Percentiles rank a stretch among this genome's conserved stretches.
Evolutionary conservation across 2,888 invertebrate genomes (phyloP).

Genomic region (Tenthredo mesomela): DNA sequence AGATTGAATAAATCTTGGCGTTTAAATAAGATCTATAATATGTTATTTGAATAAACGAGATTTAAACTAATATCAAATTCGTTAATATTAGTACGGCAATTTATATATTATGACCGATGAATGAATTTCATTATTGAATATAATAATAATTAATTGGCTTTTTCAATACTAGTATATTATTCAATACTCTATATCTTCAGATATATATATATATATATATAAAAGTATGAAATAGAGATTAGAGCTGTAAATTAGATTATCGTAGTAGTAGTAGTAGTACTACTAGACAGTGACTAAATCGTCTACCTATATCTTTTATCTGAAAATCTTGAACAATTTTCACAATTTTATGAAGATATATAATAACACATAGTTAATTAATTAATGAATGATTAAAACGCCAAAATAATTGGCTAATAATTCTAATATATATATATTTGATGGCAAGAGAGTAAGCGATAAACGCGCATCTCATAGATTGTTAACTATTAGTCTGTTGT

Average conservation of each 20-base stretch:
- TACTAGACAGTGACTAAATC: background rate
- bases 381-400: background rate
- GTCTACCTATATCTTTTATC: background rate
- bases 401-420: constrained; percentile 28
- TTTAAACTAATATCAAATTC: background rate
- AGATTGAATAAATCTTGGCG: background rate
- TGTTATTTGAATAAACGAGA: background rate
- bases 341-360: background rate
- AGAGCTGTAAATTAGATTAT: background rate
- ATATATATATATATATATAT: background rate
- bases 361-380: background rate
- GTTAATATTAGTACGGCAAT: constrained; percentile 19
- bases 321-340: background rate
- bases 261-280: too few relatives aligned
- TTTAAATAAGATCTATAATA: background rate
- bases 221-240: background rate
- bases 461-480: background rate
- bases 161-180: background rate
- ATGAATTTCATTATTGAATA: background rate
- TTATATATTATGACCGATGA: background rate
- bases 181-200: background rate
- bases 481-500: background rate
- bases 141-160: background rate
- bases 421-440: background rate
- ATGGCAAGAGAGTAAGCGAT: constrained; percentile 40